Evolutionary conservation across 2,888 invertebrate genomes (phyloP).

Genomic region (Crepidodera aurea): DNA sequence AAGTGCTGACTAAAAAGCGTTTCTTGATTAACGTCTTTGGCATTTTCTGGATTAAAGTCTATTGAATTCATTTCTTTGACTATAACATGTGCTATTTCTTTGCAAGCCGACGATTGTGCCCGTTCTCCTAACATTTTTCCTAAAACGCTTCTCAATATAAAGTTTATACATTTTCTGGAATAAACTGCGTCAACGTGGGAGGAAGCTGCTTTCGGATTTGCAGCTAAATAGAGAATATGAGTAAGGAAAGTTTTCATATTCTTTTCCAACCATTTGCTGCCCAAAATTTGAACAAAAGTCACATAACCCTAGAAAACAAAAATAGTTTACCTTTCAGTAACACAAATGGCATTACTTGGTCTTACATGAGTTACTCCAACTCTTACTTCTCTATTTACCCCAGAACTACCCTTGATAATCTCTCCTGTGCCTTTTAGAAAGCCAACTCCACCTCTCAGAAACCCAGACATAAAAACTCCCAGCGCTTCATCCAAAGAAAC

Average conservation of each 20-base stretch:
- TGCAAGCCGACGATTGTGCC: slow-evolving; percentile 94
- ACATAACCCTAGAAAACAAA: slow-evolving; percentile 83
- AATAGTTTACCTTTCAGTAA: not conserved
- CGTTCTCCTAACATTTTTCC: slow-evolving; percentile 97
- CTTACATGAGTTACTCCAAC: slow-evolving; percentile 96
- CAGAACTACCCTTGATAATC: slow-evolving; percentile 94
- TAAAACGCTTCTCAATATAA: slow-evolving; percentile 88
- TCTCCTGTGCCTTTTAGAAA: slow-evolving; percentile 93
- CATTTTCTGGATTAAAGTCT: slow-evolving; percentile 91
- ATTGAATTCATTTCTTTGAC: slow-evolving; percentile 95
- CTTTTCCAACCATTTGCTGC: slow-evolving; percentile 93
- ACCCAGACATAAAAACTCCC: slow-evolving; percentile 90
- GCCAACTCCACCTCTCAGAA: slow-evolving; percentile 91
- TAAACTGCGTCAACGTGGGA: slow-evolving; percentile 98
- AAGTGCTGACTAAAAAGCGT: slow-evolving; percentile 90
- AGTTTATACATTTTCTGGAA: slow-evolving; percentile 96
- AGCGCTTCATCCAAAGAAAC: slow-evolving; percentile 91
- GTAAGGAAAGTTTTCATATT: slow-evolving; percentile 86
- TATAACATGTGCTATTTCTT: slow-evolving; percentile 91
- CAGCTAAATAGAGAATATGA: slow-evolving; percentile 91
- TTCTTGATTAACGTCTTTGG: slow-evolving; percentile 90
- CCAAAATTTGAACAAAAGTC: slow-evolving; percentile 92
- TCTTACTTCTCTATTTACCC: slow-evolving; percentile 93
- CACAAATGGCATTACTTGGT: no score
- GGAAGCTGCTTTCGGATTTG: slow-evolving; percentile 93